Percentiles rank a stretch among this genome's conserved stretches.
These are phyloP conservation scores for Erinaceus europaeus DNA, from an alignment of 2,113 vertebrate genomes.

Conservation along the genomic window DNA sequence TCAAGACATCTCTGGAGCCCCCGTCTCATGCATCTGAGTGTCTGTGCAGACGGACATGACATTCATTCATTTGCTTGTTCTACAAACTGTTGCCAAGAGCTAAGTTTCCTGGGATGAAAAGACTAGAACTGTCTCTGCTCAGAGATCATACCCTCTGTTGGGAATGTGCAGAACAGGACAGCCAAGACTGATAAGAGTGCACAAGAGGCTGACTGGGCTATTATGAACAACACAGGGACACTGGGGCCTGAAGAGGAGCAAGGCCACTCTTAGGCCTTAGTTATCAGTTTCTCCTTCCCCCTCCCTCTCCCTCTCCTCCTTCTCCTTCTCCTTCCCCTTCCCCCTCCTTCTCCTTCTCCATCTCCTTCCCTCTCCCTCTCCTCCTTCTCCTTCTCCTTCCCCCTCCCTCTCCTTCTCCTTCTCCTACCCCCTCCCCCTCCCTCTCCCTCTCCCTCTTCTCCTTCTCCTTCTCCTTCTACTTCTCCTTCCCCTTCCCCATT, in stretches of 20 bases:
- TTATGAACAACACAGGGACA: not conserved
- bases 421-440: too few relatives aligned
- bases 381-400: too few relatives aligned
- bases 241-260: not conserved
- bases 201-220: not conserved
- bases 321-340: too few relatives aligned
- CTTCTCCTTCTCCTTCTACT: too few relatives aligned
- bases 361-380: too few relatives aligned
- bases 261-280: not conserved
- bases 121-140: not conserved
- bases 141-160: not conserved
- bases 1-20: not conserved
- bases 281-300: too few relatives aligned
- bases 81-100: not conserved
- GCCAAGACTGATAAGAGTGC: not conserved
- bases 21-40: not conserved
- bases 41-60: not conserved
- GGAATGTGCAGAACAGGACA: not conserved
- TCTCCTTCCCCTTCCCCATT: too few relatives aligned
- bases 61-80: slow-evolving; percentile 9
- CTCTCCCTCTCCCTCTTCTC: too few relatives aligned
- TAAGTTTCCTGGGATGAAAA: too few relatives aligned
- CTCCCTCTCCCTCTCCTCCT: too few relatives aligned
- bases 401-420: too few relatives aligned
- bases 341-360: too few relatives aligned